Base-by-base conservation (phyloP, 2,797 vertebrate species). In the Rousettus madagascariensis region DNA sequence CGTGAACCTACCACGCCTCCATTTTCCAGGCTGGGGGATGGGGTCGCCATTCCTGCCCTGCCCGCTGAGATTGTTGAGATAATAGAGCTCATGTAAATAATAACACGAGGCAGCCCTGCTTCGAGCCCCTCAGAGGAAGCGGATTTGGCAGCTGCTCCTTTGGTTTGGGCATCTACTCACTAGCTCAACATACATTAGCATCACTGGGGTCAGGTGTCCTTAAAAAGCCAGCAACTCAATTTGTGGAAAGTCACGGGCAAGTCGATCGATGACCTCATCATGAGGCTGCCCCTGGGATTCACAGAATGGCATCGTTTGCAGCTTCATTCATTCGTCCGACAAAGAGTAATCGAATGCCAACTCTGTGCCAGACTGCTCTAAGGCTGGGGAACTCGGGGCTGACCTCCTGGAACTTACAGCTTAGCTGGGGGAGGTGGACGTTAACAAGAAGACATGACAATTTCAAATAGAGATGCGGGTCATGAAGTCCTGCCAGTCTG, bases 271-370 rank as follows among this genome's bases (percentile, higher is more conserved):
- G 19, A 8, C 59, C 78, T 55, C 51, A 0, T 8, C 22, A 12
- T 3, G 19, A 63, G 68, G 71, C 17, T 5, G 36, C 61, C 85
- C 53, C 30, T 7, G 38, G 69, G 51, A 22, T 11, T 46, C 61
- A 10, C 69, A 28, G 43, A n/a, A 4, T 0, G 46, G 24, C 22
- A 0, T 10, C 0, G 0, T 15, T 10, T 17, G 1, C 28, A 26
- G 22, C 22, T 46, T 26, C 46, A 20, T n/a, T 61, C 59, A 4
- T 26, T 46, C 8, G 3, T 3, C 46, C 59, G 11, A 8, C 3
- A 0, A 4, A 75, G 5, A 15, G 19, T 5, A 43, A 10, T 10
- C 0, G 0, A 8, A 28, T 0, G 28, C 36, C 30, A 63, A 1
- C 13, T 12, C 1, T 1, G 36, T n/a, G 15, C 38, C 28, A 19